Conservation (phyloP, 2,888 invertebrate species). For the Acrocyrtus sp. region DNA sequence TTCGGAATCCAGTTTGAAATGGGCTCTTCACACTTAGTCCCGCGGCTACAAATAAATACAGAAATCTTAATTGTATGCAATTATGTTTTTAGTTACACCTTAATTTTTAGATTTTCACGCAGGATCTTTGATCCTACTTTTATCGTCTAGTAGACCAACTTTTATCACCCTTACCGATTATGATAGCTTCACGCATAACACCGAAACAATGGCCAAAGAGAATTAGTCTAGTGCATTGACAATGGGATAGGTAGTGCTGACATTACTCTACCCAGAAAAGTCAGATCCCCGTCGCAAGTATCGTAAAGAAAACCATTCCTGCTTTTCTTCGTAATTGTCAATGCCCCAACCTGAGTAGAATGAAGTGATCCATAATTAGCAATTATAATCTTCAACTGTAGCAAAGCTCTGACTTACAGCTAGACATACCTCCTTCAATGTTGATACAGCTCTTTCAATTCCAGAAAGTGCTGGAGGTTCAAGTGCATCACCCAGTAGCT, state of each 20-base stretch:
- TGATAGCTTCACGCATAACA: conserved; percentile 83
- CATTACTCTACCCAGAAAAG: conserved; percentile 86
- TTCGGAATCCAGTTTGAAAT: conserved; percentile 79
- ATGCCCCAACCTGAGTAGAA: conserved; percentile 47
- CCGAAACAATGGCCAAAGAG: conserved; percentile 88
- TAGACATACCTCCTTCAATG: conserved; percentile 79
- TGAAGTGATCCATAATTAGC: not conserved
- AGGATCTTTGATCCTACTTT: too few relatives aligned
- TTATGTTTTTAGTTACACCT: too few relatives aligned
- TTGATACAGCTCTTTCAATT: conserved; percentile 81
- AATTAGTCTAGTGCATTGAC: conserved; percentile 83
- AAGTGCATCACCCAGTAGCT: conserved; percentile 83
- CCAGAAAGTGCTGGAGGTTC: conserved; percentile 87
- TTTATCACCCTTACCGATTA: conserved; percentile 79
- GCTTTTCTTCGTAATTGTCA: conserved; percentile 26
- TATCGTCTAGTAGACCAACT: too few relatives aligned
- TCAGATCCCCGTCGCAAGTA: conserved; percentile 83
- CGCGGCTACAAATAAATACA: conserved; percentile 72
- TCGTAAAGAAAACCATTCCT: conserved; percentile 66
- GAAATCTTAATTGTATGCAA: not conserved
- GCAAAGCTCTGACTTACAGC: too few relatives aligned
- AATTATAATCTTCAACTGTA: not conserved
- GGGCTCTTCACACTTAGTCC: conserved; percentile 84
- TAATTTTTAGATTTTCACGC: too few relatives aligned
- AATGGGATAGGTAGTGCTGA: conserved; percentile 85